Base-by-base conservation (phyloP, 2,797 vertebrate species). In the Ceryle rudis region DNA sequence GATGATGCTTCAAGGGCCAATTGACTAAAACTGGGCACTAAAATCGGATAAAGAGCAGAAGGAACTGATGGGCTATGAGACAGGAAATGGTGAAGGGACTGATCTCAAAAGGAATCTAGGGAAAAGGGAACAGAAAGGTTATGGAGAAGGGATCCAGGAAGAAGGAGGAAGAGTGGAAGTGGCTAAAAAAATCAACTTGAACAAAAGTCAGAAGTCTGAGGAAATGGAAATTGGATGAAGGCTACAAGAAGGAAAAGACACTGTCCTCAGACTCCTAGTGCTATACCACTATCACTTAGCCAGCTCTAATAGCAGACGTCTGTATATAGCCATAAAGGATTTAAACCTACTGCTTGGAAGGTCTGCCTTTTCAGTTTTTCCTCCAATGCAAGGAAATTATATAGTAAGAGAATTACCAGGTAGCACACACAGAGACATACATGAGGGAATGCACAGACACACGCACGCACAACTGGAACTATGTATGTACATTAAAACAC, bases 401-500 rank as follows among this genome's bases (percentile, higher is more conserved):
- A 44, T 0, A n/a, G 37, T 58, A 67, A 87, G 41, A 57, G 9
- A 80, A 47, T 33, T 7, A 66, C 23, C 81, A 41, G n/a, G 44
- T 21, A 77, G 31, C 35, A 31, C 7, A 75, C 35, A 31, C 6
- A 15, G 62, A 77, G 11, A 60, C 41, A 52, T 3, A 62, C 31
- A 33, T 6, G 47, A 73, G 80, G 35, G 17, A 74, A 77, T 4
- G 21, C 55, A 72, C 33, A 66, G 28, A 25, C 21, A 61, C 1
- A 0, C 6, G 4, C 3, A 28, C 2, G 5, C 11, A 44, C 5
- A 37, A 39, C 35, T 29, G 0, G 35, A 55, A 33, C 41, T 44
- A 49, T 1, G 1, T 12, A 37, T 1, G 39, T 57, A 72, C 33
- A 23, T 6, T 62, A 46, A 42, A 72, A 69, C 55, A 61, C 29